A percentile compares a stretch with the other conserved stretches of the same genome.
phyloP scores from a whole-genome alignment of 2,113 vertebrate genomes.

The Passerina amoena region DNA sequence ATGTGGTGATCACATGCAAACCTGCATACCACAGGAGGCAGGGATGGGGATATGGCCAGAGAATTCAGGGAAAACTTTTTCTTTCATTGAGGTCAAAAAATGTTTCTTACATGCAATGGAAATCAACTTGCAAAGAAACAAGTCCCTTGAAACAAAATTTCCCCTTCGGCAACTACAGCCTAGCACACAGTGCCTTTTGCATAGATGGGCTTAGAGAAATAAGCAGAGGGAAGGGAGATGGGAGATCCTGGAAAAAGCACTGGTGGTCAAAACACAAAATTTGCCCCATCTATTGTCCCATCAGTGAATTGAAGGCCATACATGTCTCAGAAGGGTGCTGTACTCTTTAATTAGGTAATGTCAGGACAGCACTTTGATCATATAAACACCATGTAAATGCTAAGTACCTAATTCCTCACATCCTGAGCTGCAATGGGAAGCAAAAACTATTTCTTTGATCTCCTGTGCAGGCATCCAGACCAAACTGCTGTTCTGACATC shows the following conservation, averaged over 20 bases:
- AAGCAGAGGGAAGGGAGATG: background rate
- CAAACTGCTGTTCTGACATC: background rate
- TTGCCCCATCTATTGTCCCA: background rate
- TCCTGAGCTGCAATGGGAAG: background rate
- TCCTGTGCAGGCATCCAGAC: background rate
- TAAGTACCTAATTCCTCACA: background rate
- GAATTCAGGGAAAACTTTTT: background rate
- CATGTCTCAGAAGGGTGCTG: background rate
- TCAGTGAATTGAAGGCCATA: background rate
- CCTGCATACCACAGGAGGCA: background rate
- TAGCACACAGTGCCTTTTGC: background rate
- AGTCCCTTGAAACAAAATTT: slow-evolving; percentile 7
- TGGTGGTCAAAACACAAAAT: background rate
- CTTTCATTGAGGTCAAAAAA: background rate
- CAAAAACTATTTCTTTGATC: background rate
- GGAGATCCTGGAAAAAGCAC: background rate
- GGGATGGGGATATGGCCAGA: rapidly evolving
- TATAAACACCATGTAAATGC: background rate
- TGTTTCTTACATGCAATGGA: background rate
- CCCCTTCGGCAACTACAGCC: background rate
- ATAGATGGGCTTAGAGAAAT: background rate
- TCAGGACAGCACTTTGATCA: background rate
- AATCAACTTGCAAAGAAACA: slow-evolving; percentile 5
- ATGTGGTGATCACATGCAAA: background rate
- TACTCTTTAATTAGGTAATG: background rate